Conservation (phyloP, 2,113 vertebrate species). For the Lonchura striata region DNA sequence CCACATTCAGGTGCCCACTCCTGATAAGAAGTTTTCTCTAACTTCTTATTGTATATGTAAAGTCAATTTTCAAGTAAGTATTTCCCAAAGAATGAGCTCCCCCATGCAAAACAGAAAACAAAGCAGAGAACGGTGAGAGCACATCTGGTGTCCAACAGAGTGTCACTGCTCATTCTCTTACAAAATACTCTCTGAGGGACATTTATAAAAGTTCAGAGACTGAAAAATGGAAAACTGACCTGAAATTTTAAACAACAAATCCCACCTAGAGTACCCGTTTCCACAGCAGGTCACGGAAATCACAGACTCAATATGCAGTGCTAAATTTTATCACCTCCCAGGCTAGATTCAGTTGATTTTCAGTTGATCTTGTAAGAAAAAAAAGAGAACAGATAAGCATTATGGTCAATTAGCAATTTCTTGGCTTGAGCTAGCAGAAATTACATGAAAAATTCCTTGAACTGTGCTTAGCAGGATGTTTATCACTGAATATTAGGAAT, state of each 20-base stretch:
- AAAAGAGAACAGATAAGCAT: neutral
- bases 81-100: neutral
- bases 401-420: neutral
- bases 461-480: neutral
- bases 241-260: neutral
- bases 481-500: neutral
- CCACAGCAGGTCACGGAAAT: neutral
- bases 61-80: neutral
- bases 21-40: neutral
- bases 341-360: neutral
- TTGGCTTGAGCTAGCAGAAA: neutral
- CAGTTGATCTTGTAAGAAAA: neutral
- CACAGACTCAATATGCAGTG: accelerated
- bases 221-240: neutral
- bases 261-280: neutral
- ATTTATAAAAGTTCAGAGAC: neutral
- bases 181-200: neutral
- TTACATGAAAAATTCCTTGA: neutral
- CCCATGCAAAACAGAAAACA: neutral
- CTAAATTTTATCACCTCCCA: neutral
- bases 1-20: neutral
- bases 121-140: neutral
- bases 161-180: neutral
- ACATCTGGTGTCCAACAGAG: neutral
- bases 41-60: neutral